Conservation (phyloP, 2,113 vertebrate genomes). For the Tragulus kanchil region DNA sequence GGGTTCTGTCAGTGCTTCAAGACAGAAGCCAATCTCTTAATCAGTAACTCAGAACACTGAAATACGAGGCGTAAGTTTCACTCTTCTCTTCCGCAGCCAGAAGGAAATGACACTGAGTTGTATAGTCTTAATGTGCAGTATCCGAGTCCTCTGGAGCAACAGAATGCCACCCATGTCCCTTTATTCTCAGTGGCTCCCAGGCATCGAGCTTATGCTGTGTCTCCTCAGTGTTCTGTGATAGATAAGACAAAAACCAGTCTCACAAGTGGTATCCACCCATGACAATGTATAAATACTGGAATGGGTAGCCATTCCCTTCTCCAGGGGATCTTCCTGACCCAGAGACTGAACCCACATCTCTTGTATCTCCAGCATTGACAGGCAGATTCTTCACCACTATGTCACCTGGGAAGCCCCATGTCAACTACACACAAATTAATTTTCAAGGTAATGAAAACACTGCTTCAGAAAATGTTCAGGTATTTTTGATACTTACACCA, state of each 20-base stretch:
- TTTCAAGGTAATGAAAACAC: neutral
- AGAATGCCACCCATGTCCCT: neutral
- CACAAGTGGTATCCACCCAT: neutral
- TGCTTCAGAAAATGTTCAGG: neutral
- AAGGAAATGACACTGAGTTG: neutral
- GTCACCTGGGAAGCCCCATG: neutral
- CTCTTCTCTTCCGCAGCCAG: neutral
- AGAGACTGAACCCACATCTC: too few species aligned
- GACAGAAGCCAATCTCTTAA: neutral
- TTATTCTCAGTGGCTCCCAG: neutral
- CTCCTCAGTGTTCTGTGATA: neutral
- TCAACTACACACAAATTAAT: neutral
- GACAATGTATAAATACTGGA: neutral
- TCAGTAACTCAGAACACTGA: neutral
- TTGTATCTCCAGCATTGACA: too few species aligned
- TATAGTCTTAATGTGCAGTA: fast-evolving
- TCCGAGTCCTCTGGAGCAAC: neutral
- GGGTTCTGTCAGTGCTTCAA: neutral
- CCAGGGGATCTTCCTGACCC: too few species aligned
- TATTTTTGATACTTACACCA: neutral
- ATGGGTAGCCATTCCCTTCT: too few species aligned
- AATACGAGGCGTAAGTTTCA: neutral
- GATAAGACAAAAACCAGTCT: neutral
- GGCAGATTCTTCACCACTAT: neutral
- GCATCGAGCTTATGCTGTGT: neutral